These are phyloP conservation scores for Menidia beryllina DNA, from an alignment of 2,113 vertebrate genomes.

Conservation along the genomic window DNA sequence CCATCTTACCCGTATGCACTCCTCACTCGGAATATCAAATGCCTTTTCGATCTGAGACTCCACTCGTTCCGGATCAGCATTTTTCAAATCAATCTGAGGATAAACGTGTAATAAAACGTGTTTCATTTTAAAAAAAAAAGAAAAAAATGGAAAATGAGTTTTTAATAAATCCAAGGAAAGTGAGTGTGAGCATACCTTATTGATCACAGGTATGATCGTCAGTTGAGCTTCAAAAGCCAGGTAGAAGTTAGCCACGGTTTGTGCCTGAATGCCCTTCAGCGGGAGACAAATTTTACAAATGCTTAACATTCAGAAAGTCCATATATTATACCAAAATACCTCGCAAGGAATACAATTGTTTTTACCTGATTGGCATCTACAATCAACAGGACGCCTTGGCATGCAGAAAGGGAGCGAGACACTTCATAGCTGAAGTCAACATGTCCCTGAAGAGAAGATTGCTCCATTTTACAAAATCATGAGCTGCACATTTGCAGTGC, in stretches of 20 bases:
- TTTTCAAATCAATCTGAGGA: constrained; percentile 94
- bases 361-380: constrained; percentile 98
- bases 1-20: constrained; percentile 89
- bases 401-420: constrained; percentile 93
- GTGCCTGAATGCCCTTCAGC: constrained; percentile 94
- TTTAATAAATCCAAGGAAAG: background rate
- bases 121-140: too few relatives aligned
- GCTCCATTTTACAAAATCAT: too few relatives aligned
- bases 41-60: constrained; percentile 94
- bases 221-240: constrained; percentile 97
- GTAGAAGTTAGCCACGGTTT: constrained; percentile 98
- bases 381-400: constrained; percentile 94
- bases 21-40: constrained; percentile 92
- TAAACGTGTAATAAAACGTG: constrained; percentile 9
- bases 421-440: constrained; percentile 99
- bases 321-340: background rate
- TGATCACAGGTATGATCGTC: constrained; percentile 93
- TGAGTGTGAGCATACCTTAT: constrained; percentile 88
- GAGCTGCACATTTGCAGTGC: too few relatives aligned
- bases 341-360: background rate
- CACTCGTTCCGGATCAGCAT: constrained; percentile 92
- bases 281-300: constrained; percentile 16
- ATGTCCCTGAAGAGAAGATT: constrained; percentile 85
- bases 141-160: background rate
- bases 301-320: background rate